A percentile compares a stretch with the other conserved stretches of the same genome.
These are phyloP conservation scores for Morphnarchus princeps DNA, from an alignment of 2,113 vertebrate genomes.

Conservation along the genomic window DNA sequence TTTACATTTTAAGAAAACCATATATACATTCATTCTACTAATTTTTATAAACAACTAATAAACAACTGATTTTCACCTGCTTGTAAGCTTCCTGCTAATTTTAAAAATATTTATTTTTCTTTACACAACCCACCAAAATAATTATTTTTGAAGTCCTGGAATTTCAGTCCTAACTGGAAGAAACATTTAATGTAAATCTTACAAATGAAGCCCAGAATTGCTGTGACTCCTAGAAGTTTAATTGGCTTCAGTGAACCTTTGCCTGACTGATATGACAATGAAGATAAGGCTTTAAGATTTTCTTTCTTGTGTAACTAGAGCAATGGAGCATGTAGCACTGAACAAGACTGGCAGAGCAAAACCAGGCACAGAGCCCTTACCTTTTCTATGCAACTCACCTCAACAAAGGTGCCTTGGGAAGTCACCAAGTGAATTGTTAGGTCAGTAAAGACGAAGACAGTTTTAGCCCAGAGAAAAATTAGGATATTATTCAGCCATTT, in stretches of 20 bases:
- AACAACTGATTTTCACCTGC: background rate
- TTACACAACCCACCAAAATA: background rate
- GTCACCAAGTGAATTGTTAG: accelerated
- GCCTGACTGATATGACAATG: background rate
- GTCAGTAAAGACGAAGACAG: background rate
- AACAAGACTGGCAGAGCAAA: background rate
- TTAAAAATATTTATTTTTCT: background rate
- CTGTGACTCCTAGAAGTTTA: background rate
- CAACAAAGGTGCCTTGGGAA: background rate
- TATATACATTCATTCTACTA: background rate
- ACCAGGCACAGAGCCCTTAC: background rate
- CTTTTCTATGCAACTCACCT: background rate
- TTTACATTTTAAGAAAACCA: background rate
- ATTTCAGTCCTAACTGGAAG: background rate
- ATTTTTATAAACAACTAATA: background rate
- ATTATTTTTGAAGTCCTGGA: background rate
- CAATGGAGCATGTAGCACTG: background rate
- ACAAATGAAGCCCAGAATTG: background rate
- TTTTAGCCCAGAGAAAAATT: background rate
- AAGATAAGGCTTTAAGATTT: background rate
- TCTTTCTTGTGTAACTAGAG: background rate
- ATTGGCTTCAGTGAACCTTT: background rate
- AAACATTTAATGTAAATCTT: background rate
- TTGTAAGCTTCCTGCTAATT: background rate
- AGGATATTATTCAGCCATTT: background rate